Percentiles rank a stretch among this genome's conserved stretches.
Conservation (phyloP, 2,888 invertebrate species). For the Athalia circularis region DNA sequence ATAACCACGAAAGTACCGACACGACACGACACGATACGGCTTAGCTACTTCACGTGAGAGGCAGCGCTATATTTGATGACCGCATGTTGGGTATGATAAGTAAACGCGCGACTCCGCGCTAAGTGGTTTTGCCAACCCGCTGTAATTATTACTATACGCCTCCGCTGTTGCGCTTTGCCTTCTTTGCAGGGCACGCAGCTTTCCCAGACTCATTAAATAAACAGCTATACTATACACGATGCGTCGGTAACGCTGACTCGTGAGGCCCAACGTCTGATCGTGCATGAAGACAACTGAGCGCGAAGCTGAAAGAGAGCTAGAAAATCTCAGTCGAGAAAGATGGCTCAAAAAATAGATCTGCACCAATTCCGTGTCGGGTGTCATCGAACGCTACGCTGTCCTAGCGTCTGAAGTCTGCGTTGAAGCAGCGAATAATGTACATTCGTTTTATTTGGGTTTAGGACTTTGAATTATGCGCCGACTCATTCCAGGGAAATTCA, state of each 20-base stretch:
- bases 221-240: background rate
- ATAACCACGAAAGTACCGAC: background rate
- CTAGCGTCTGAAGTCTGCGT: no score
- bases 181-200: slow-evolving; percentile 36
- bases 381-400: no score
- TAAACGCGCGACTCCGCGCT: slow-evolving; percentile 36
- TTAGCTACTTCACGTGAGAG: slow-evolving; percentile 26
- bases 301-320: background rate
- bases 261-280: slow-evolving; percentile 15
- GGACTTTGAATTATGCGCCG: no score
- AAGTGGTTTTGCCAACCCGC: slow-evolving; percentile 42
- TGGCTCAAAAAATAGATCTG: no score
- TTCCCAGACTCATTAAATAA: slow-evolving; percentile 39
- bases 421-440: no score
- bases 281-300: background rate
- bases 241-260: slow-evolving; percentile 24
- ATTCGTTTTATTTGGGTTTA: no score
- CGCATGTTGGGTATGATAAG: slow-evolving; percentile 45
- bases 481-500: no score
- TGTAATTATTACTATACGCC: slow-evolving; percentile 28
- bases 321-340: background rate
- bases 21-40: slow-evolving; percentile 12
- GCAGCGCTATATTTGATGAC: slow-evolving; percentile 42
- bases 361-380: background rate
- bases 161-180: background rate